Base-by-base conservation (phyloP, 2,888 invertebrate species). In the Lasioglossum malachurum region DNA sequence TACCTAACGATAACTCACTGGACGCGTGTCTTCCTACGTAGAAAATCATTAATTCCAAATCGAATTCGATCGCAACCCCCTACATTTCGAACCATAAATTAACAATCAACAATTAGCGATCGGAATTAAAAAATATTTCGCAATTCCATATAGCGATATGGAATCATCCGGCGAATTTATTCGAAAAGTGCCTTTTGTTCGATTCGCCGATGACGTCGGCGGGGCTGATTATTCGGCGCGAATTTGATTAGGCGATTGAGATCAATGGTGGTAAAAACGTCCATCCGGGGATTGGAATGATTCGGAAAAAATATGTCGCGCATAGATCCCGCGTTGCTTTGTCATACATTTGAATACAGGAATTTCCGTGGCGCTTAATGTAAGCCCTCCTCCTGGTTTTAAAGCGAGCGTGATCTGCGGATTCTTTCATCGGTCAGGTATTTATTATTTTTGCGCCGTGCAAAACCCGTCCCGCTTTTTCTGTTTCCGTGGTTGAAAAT, bases 361-460 rank as follows among this genome's bases (percentile, higher is more conserved):
- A 73, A 83, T 79, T 85, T 79, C 73, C 79, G 31, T 44, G 44
- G 69, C 75, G 83, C 75, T 78, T 74, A 83, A 79, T 76, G 67
- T 83, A 83, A 83, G 67, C 72, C 57, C 67, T 12, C 64, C 49
- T 46, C 76, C 14, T 1, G 23, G 67, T 53, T 85, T 83, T 49
- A 83, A 79, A 79, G 53, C 75, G 14, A 57, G 74, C 79, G 46
- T 67, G 75, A 83, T 76, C 79, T 41, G 53, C 57, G 41, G 60
- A 76, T 80, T 69, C 79, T 77, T 80, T 83, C 73, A 83, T 83
- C 73, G 79, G 35, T 38, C 57, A 38, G 75, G 53, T 83, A 83
- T 83, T 85, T 85, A 85, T 83, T 85, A 83, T 77, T 80, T 80
- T 85, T 77, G 38, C 53, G 31, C 41, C 4, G 23, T 8, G 27